Evolutionary conservation across 2,113 vertebrate species (phyloP).

Genomic region (Cephalopterus ornatus): DNA sequence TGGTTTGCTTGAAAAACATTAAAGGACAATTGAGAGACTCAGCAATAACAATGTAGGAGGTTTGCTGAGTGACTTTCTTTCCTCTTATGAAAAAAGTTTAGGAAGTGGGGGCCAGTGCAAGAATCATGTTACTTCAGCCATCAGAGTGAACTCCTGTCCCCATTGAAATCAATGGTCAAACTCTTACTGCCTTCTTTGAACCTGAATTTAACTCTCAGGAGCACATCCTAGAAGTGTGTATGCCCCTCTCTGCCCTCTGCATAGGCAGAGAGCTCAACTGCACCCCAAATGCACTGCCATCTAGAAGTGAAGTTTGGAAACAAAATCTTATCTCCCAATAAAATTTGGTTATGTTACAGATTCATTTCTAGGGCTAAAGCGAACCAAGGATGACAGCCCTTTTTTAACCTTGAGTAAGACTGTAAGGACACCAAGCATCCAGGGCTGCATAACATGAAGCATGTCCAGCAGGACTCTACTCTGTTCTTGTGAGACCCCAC

Average conservation of each 20-base stretch:
- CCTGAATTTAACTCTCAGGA: neutral
- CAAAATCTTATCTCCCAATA: neutral
- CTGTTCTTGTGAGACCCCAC: accelerated
- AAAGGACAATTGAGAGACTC: neutral
- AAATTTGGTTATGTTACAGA: neutral
- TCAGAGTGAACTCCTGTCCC: neutral
- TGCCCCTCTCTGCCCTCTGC: neutral
- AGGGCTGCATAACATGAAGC: accelerated
- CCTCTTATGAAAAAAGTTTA: neutral
- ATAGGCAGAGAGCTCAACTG: neutral
- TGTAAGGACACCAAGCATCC: neutral
- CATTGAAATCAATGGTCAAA: neutral
- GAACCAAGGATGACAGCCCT: neutral
- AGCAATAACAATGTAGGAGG: neutral
- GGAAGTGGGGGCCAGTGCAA: neutral
- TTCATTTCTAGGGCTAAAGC: neutral
- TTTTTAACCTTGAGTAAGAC: neutral
- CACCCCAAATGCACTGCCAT: neutral
- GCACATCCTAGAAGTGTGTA: accelerated
- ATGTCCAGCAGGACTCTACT: accelerated
- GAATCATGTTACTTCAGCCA: neutral
- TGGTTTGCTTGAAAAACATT: neutral
- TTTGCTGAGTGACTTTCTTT: neutral
- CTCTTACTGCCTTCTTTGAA: neutral
- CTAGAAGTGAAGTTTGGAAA: neutral